Percentiles rank a stretch among this genome's conserved stretches.
phyloP scores from a whole-genome alignment of 2,888 invertebrate genomes.

The Parnassius smintheus region DNA sequence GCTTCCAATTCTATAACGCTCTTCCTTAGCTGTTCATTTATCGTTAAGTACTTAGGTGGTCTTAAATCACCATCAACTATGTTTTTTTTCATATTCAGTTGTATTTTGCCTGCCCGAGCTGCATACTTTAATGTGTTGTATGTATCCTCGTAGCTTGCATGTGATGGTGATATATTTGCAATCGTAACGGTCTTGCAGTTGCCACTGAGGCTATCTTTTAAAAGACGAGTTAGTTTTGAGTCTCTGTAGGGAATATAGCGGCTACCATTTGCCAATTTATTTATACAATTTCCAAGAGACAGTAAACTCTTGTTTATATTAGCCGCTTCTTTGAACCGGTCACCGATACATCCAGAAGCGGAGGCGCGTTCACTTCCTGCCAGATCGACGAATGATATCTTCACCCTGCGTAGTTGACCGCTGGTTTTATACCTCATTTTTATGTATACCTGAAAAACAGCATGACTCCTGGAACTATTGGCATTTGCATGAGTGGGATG shows the following conservation, averaged over 20 bases:
- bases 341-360: slow-evolving; percentile 90
- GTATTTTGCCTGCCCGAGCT: slow-evolving; percentile 90
- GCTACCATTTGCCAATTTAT: slow-evolving; percentile 91
- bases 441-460: slow-evolving; percentile 90
- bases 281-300: slow-evolving; percentile 94
- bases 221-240: slow-evolving; percentile 93
- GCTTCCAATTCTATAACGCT: slow-evolving; percentile 80
- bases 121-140: slow-evolving; percentile 96
- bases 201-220: slow-evolving; percentile 96
- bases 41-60: slow-evolving; percentile 85
- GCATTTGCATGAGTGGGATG: slow-evolving; percentile 97
- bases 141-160: slow-evolving; percentile 91
- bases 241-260: slow-evolving; percentile 94
- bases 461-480: slow-evolving; percentile 96
- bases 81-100: slow-evolving; percentile 82
- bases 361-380: slow-evolving; percentile 96
- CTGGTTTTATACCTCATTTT: slow-evolving; percentile 84
- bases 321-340: slow-evolving; percentile 94
- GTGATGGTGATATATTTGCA: slow-evolving; percentile 92
- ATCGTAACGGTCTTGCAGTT: slow-evolving; percentile 97
- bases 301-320: slow-evolving; percentile 95
- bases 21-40: slow-evolving; percentile 85
- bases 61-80: slow-evolving; percentile 86
- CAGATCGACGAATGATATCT: slow-evolving; percentile 96
- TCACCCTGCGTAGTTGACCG: slow-evolving; percentile 88